These are phyloP conservation scores for Pluvianellus socialis DNA, from an alignment of 2,113 vertebrate genomes.

Conservation along the genomic window DNA sequence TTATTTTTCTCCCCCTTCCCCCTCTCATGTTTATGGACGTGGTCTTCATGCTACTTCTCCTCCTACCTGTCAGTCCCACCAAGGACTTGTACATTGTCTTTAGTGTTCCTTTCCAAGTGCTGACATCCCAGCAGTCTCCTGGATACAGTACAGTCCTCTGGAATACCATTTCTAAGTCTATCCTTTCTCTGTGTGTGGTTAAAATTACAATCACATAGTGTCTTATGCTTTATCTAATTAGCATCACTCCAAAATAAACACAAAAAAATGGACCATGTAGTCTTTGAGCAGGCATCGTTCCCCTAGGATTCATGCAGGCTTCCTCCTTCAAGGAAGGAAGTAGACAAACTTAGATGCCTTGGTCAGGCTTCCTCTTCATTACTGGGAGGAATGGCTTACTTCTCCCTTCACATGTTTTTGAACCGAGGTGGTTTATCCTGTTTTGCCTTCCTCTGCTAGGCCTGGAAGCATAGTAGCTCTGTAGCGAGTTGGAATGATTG, in stretches of 20 bases:
- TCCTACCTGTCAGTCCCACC: not conserved
- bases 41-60: not conserved
- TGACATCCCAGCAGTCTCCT: not conserved
- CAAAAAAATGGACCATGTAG: not conserved
- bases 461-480: not conserved
- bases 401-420: not conserved
- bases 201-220: not conserved
- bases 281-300: not conserved
- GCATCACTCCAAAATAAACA: not conserved
- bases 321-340: not conserved
- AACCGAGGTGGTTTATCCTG: not conserved
- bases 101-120: not conserved
- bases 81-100: not conserved
- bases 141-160: not conserved
- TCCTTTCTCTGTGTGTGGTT: not conserved
- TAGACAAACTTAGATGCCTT: not conserved
- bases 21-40: not conserved
- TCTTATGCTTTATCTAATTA: not conserved
- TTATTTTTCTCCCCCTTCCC: not conserved
- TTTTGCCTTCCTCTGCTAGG: not conserved
- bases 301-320: not conserved
- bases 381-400: not conserved
- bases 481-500: not conserved
- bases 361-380: not conserved
- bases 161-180: not conserved